A percentile compares a stretch with the other conserved stretches of the same genome.
These are phyloP conservation scores for Catagonus wagneri DNA, from an alignment of 2,113 vertebrate species.

Conservation along the genomic window DNA sequence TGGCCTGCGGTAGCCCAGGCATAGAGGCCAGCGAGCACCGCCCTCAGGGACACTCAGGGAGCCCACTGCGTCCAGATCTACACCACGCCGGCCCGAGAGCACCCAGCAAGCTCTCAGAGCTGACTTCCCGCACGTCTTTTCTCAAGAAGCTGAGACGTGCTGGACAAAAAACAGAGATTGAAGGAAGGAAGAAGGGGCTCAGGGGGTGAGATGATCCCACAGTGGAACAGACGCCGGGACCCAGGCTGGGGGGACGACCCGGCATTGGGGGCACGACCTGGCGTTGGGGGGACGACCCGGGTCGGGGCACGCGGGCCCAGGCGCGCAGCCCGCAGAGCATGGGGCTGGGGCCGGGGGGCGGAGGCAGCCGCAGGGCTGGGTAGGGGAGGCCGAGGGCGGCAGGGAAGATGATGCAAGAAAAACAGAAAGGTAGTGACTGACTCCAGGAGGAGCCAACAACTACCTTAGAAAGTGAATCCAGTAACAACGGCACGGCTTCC, in stretches of 20 bases:
- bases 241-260: too few relatives aligned
- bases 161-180: background rate
- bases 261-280: too few relatives aligned
- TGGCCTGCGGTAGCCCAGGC: background rate
- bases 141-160: background rate
- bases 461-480: background rate
- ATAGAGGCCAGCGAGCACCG: background rate
- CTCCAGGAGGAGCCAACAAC: background rate
- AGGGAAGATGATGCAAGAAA: background rate
- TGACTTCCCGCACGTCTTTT: background rate
- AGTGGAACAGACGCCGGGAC: background rate
- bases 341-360: too few relatives aligned
- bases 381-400: background rate
- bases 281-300: too few relatives aligned
- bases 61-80: background rate
- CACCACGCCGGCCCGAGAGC: background rate
- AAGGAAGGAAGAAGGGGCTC: background rate
- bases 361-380: background rate
- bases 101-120: background rate
- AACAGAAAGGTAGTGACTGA: background rate
- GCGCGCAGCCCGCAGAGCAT: fast-evolving
- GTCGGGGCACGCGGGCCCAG: too few relatives aligned
- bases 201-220: too few relatives aligned
- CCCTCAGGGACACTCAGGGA: background rate
- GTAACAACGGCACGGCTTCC: too few relatives aligned